Percentiles rank a stretch among this genome's conserved stretches.
phyloP scores from a whole-genome alignment of 2,888 invertebrate species.

The Bunonema sp. region DNA sequence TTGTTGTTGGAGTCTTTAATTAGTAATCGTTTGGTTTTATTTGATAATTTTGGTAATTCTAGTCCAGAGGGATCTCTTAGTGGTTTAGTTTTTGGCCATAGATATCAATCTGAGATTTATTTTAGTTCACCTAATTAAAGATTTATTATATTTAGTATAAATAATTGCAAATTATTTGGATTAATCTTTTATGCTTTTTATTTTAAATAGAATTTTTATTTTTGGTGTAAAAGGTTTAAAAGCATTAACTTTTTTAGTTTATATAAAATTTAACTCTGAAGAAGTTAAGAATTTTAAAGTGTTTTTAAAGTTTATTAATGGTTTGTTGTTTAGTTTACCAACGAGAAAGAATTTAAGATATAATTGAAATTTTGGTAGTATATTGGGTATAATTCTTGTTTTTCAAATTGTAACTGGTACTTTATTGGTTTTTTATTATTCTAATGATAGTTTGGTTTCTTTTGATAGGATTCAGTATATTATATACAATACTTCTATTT shows the following conservation, averaged over 20 bases:
- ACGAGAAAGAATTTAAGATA: constrained; percentile 21
- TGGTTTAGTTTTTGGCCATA: constrained; percentile 23
- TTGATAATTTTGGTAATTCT: constrained; percentile 20
- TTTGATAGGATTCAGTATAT: constrained; percentile 44
- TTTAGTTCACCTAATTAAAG: constrained; percentile 14
- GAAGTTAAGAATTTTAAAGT: too few species aligned
- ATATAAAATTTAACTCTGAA: too few species aligned
- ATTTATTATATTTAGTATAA: constrained; percentile 20
- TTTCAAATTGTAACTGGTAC: constrained; percentile 44
- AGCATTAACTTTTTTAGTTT: constrained; percentile 15
- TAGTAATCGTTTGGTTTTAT: constrained; percentile 18
- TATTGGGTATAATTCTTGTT: constrained; percentile 35
- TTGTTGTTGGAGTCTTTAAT: constrained; percentile 53
- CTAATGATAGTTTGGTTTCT: too few species aligned
- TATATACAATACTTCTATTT: constrained; percentile 40
- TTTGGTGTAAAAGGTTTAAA: constrained; percentile 17
- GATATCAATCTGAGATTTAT: constrained; percentile 22
- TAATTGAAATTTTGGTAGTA: constrained; percentile 45
- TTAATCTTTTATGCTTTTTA: constrained; percentile 12
- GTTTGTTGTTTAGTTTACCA: constrained; percentile 14
- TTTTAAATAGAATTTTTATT: constrained; percentile 21
- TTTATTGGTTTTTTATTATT: constrained; percentile 43
- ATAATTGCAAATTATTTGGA: constrained; percentile 24
- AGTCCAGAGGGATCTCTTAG: constrained; percentile 17
- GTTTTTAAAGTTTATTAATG: constrained; percentile 21